Conservation (phyloP, 1,140 invertebrate genomes). For the Nomia melanderi region DNA sequence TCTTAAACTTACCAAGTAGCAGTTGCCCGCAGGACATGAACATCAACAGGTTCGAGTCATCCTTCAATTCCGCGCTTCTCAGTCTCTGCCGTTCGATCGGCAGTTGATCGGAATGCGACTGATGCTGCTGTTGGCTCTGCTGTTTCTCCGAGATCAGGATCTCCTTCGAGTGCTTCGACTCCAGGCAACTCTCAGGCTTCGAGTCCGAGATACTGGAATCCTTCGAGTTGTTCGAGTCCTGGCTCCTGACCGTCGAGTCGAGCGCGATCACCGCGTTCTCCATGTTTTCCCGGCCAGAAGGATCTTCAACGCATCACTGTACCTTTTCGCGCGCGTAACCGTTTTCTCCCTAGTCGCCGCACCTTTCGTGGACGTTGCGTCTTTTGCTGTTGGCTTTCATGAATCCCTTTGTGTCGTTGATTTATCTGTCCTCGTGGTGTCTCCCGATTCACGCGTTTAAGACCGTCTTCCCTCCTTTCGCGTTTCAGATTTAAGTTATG, state of each 20-base stretch:
- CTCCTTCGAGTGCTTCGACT: conserved; percentile 77
- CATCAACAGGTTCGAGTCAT: conserved; percentile 76
- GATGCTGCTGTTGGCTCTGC: conserved; percentile 54
- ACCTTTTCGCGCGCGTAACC: background rate
- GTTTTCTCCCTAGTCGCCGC: background rate
- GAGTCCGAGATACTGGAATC: conserved; percentile 68
- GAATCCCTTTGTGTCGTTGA: background rate
- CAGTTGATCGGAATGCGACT: conserved; percentile 25
- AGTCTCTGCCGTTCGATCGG: conserved; percentile 37
- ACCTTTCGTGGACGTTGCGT: conserved; percentile 8
- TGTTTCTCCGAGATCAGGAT: conserved; percentile 72
- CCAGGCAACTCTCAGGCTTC: conserved; percentile 71
- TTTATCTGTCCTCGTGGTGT: too few relatives aligned
- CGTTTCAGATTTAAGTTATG: too few relatives aligned
- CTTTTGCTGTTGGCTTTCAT: background rate
- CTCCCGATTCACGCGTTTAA: too few relatives aligned
- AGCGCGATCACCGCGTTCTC: conserved; percentile 62
- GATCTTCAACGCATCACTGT: conserved; percentile 18
- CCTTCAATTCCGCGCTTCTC: conserved; percentile 54
- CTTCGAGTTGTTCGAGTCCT: conserved; percentile 74
- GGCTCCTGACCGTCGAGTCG: conserved; percentile 77
- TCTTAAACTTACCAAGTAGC: conserved; percentile 74
- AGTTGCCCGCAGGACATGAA: conserved; percentile 77
- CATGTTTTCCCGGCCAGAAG: conserved; percentile 26
- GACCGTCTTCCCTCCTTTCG: too few relatives aligned